Conservation (phyloP, 2,797 vertebrate species). For the Dryobates pubescens region DNA sequence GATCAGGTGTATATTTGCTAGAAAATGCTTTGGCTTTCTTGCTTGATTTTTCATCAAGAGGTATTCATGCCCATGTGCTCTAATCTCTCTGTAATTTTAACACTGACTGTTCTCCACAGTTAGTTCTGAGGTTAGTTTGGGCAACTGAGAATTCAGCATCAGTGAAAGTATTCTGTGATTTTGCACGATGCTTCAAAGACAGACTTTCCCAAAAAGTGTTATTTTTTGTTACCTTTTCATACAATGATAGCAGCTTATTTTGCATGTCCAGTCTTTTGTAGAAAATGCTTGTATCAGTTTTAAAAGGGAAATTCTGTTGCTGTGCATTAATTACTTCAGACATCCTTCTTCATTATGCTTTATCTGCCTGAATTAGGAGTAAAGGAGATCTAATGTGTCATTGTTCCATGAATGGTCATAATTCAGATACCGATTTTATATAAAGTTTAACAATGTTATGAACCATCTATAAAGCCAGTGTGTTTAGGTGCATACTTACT, state of each 20-base stretch:
- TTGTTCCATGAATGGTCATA: neutral
- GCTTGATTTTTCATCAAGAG: conserved; percentile 9
- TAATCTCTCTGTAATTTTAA: conserved; percentile 12
- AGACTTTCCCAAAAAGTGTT: no score
- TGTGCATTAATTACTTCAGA: neutral
- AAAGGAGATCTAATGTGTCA: neutral
- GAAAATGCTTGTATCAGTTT: neutral
- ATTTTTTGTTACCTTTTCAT: neutral
- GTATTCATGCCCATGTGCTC: neutral
- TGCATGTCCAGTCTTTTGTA: neutral
- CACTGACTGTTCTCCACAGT: neutral
- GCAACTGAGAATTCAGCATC: neutral
- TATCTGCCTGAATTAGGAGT: neutral
- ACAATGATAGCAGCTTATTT: neutral
- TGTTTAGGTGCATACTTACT: neutral
- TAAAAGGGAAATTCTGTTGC: neutral
- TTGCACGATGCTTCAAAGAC: neutral
- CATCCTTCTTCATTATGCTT: neutral
- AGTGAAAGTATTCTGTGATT: neutral
- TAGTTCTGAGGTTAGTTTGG: neutral
- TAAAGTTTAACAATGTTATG: neutral
- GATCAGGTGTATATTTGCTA: neutral
- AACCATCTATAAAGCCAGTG: neutral
- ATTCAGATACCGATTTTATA: neutral
- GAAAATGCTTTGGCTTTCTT: conserved; percentile 16